Evolutionary conservation across 2,797 vertebrate species (phyloP), one percentile per base, ranked within the genome.

Genomic region (Amblyopsis hoosieri): DNA sequence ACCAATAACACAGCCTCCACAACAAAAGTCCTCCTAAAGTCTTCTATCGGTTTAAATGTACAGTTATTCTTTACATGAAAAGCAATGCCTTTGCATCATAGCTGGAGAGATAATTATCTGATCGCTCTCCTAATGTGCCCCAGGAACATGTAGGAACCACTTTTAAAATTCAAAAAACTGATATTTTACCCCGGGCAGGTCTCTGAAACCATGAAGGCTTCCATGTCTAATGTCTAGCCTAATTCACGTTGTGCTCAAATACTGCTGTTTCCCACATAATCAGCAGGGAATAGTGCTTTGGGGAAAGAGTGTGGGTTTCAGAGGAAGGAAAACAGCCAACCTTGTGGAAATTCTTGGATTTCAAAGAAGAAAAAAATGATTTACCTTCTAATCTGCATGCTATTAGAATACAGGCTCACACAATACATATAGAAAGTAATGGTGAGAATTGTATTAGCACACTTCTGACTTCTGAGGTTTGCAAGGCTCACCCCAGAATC

Each of bases 241-340:
- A 74, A 68, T 72, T 71, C 23, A 17, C 75, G 78, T 81, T 54
- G 76, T 83, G 73, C 74, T 48, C 57, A 50, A 75, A 72, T 72
- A 49, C 57, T 64, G 69, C 70, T 80, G 78, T 71, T 83, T 69
- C 77, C 78, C 51, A 37, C 68, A 67, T 76, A 68, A 83, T 68
- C 76, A 56, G 68, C 75, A 64, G 79, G 79, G 72, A 71, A 75
- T 61, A 62, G 42, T 4, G 60, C 53, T 17, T 45, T 61, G 76
- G 83, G 76, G 83, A 62, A 85, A 80, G 83, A 85, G 86, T 81
- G 88, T 85, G 86, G 87, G 85, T 84, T 87, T 83, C 72, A 86
- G 80, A 86, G 60, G 69, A 54, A 75, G 65, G 60, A 78, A 72
- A 42, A 29, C 61, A 80, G 55, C 49, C 53, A 66, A 71, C 64